phyloP scores from a whole-genome alignment of 2,888 invertebrate species.

The Microctonus brassicae region DNA sequence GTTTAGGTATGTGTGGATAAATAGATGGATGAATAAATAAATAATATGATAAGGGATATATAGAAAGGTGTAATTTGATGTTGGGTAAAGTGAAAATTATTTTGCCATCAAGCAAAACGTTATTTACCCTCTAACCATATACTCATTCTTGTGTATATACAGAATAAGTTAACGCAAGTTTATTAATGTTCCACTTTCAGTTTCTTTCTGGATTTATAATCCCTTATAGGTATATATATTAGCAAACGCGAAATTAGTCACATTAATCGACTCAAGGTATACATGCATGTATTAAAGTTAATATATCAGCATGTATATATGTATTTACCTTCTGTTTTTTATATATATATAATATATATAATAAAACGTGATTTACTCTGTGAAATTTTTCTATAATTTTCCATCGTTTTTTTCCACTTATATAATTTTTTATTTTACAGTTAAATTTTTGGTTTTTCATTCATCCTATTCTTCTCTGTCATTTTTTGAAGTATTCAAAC shows the following conservation, averaged over 20 bases:
- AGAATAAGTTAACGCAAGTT: not conserved
- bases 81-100: slow-evolving; percentile 45
- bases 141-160: not conserved
- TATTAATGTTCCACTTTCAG: slow-evolving; percentile 11
- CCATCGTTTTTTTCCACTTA: no score
- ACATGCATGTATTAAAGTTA: not conserved
- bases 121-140: not conserved
- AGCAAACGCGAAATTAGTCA: slow-evolving; percentile 46
- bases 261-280: slow-evolving; percentile 38
- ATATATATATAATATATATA: no score
- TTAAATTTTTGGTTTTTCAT: no score
- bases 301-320: not conserved
- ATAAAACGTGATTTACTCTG: no score
- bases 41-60: slow-evolving; percentile 9
- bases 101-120: slow-evolving; percentile 38
- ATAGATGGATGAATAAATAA: not conserved
- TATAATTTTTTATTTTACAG: no score
- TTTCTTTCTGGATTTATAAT: slow-evolving; percentile 39
- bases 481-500: no score
- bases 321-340: no score
- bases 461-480: no score
- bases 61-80: slow-evolving; percentile 19
- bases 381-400: not conserved
- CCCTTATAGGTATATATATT: slow-evolving; percentile 6
- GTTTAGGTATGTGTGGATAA: not conserved